phyloP scores from a whole-genome alignment of 1,140 invertebrate genomes.

The Leptinotarsa defecta region DNA sequence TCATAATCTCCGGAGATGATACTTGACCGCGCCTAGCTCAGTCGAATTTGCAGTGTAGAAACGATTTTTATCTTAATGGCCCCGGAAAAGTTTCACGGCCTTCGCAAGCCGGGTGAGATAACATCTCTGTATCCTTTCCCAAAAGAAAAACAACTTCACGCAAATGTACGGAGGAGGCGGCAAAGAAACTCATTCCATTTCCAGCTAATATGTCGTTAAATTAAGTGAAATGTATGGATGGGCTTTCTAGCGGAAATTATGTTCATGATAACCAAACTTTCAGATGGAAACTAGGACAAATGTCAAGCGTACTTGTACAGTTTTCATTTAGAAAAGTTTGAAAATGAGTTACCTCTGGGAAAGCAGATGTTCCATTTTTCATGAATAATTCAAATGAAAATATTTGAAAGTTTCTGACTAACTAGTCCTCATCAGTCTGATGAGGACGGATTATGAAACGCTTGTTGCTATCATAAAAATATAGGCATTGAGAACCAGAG shows the following conservation, averaged over 20 bases:
- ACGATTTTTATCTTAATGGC: slow-evolving; percentile 25
- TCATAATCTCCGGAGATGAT: slow-evolving; percentile 24
- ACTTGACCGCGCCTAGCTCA: slow-evolving; percentile 24
- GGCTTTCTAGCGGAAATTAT: neutral
- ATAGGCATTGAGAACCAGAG: too few relatives aligned
- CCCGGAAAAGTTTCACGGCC: slow-evolving; percentile 15
- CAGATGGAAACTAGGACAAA: neutral
- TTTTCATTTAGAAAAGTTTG: too few relatives aligned
- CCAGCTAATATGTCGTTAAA: slow-evolving; percentile 11
- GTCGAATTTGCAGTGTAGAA: slow-evolving; percentile 14
- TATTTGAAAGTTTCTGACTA: too few relatives aligned
- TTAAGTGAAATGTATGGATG: slow-evolving; percentile 9
- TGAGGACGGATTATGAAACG: too few relatives aligned
- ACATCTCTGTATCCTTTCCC: slow-evolving; percentile 15
- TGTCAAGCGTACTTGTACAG: too few relatives aligned
- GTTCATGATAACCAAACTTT: neutral
- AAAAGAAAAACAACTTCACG: slow-evolving; percentile 26
- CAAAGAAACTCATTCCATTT: slow-evolving; percentile 22
- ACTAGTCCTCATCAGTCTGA: too few relatives aligned
- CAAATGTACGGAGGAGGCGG: slow-evolving; percentile 7
- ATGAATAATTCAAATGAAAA: too few relatives aligned
- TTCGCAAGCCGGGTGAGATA: slow-evolving; percentile 10
- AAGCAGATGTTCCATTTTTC: too few relatives aligned
- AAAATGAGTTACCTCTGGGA: too few relatives aligned
- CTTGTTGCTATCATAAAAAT: too few relatives aligned